phyloP scores from a whole-genome alignment of 2,797 vertebrate genomes.

The Aeoliscus strigatus region DNA sequence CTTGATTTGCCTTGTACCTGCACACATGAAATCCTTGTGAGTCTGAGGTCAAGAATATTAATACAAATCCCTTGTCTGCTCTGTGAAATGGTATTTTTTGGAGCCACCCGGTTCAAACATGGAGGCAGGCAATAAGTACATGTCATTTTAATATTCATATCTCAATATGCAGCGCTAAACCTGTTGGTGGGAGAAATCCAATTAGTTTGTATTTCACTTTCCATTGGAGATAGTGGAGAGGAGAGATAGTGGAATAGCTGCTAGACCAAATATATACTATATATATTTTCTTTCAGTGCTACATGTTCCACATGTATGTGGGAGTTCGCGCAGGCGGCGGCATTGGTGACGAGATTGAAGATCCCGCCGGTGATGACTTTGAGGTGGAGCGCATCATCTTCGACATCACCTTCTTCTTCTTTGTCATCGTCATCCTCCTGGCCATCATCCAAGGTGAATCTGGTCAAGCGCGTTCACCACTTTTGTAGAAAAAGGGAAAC shows the following conservation, averaged over 20 bases:
- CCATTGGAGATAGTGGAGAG: too few relatives aligned
- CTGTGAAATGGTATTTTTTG: constrained; percentile 19
- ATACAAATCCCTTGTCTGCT: constrained; percentile 9
- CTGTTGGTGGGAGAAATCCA: too few relatives aligned
- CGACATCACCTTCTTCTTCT: constrained; percentile 80
- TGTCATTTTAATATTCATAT: too few relatives aligned
- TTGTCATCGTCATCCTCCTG: constrained; percentile 77
- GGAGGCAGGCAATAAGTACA: too few relatives aligned
- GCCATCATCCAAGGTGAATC: constrained; percentile 81
- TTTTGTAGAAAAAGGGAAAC: too few relatives aligned
- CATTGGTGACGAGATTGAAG: constrained; percentile 76
- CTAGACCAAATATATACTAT: too few relatives aligned
- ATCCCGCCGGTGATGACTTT: constrained; percentile 75
- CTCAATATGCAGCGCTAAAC: too few relatives aligned
- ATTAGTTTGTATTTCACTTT: too few relatives aligned
- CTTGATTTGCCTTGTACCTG: background rate
- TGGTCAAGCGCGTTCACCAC: too few relatives aligned
- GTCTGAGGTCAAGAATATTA: constrained; percentile 22
- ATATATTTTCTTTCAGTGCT: constrained; percentile 60
- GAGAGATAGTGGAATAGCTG: too few relatives aligned
- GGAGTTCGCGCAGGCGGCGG: constrained; percentile 76
- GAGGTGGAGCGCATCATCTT: constrained; percentile 75
- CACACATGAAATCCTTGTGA: constrained; percentile 4
- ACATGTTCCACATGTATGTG: constrained; percentile 81
- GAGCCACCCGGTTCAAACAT: background rate